Base-by-base conservation (phyloP, 2,797 vertebrate species). In the Menidia menidia region DNA sequence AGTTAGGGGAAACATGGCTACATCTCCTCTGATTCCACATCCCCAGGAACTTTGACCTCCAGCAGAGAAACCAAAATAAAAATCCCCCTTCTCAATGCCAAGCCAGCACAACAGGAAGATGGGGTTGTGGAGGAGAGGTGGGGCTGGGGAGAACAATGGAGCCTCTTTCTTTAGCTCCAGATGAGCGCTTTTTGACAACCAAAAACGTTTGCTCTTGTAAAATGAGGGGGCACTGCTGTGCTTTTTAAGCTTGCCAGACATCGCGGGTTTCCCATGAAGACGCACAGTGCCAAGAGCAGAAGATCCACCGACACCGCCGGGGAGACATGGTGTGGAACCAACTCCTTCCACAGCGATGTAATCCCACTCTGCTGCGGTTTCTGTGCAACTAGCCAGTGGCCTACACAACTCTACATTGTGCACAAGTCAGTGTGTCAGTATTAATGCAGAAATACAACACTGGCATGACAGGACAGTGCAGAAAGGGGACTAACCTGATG, bases 1-100 rank as follows among this genome's bases (percentile, higher is more conserved):
- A 72, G 63, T 56, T 65, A 64, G 71, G 75, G 84, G 67, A 69
- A 80, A 80, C 82, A 89, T 91, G 82, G 86, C 87, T 83, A 80
- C 82, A 64, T 86, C 79, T 88, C 77, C 84, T 91, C 87, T 80
- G 88, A 83, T 88, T 90, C 86, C 80, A 86, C 85, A 88, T 87
- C 88, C 87, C 80, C 69, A 56, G 75, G 83, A 92, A 90, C 88
- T 80, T 71, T 90, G 86, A 90, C 88, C 90, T 89, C 85, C 82
- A 88, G 83, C 86, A 87, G 85, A 88, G 84, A 88, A 87, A 89
- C 83, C 85, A 87, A 88, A 87, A 88, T 82, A 90, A 88, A 91
- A 90, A 88, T 85, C 78, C 88, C 88, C 81, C 81, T 77, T 76
- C 67, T 80, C 11, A 59, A 72, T 47, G 83, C 85, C 83, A 89